Percentiles rank a stretch among this genome's conserved stretches.
Evolutionary conservation across 1,140 invertebrate species (phyloP).

Genomic region (Drosophila saltans): DNA sequence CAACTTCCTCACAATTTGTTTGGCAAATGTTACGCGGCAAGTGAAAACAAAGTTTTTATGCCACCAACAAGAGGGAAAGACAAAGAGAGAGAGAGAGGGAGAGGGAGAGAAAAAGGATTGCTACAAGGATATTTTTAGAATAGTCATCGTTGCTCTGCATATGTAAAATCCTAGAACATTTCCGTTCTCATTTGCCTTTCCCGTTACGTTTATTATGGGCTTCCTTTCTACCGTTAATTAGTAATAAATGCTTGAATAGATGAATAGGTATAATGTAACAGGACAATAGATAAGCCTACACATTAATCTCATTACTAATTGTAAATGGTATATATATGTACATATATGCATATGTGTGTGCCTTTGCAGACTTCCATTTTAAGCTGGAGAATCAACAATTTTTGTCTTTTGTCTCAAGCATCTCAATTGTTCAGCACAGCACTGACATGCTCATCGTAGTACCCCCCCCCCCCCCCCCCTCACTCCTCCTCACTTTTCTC

Average conservation of each 20-base stretch:
- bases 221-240: slow-evolving; percentile 14
- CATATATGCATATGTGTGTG: not conserved
- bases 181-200: slow-evolving; percentile 46
- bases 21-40: slow-evolving; percentile 56
- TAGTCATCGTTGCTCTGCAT: not conserved
- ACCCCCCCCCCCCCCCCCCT: not conserved
- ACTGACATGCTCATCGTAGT: no score
- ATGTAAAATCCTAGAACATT: slow-evolving; percentile 33
- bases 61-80: slow-evolving; percentile 6
- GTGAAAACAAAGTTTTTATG: slow-evolving; percentile 13
- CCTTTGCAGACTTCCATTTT: not conserved
- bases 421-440: not conserved
- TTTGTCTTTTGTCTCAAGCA: slow-evolving; percentile 5
- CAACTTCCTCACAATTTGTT: slow-evolving; percentile 76
- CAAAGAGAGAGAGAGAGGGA: no score
- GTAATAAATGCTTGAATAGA: slow-evolving; percentile 5
- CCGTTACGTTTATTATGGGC: not conserved
- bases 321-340: not conserved
- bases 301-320: not conserved
- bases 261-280: not conserved
- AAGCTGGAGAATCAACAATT: not conserved
- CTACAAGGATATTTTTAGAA: no score
- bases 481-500: not conserved
- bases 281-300: not conserved
- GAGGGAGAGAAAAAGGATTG: no score